Evolutionary conservation across 2,797 vertebrate genomes (phyloP).

Genomic region (Propithecus deckenii): DNA sequence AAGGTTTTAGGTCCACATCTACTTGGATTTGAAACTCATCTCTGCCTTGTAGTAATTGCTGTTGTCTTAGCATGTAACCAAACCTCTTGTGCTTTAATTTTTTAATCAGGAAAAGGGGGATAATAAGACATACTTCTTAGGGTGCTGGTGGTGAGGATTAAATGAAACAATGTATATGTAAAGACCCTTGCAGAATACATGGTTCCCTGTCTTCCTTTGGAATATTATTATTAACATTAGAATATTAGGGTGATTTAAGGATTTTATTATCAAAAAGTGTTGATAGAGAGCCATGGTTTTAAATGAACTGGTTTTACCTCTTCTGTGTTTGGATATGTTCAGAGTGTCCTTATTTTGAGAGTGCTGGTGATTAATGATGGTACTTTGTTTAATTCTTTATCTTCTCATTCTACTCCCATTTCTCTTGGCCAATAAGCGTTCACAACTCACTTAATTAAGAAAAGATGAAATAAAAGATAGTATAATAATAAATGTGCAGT

Average conservation of each 20-base stretch:
- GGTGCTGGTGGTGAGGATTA: neutral
- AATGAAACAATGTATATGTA: neutral
- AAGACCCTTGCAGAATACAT: neutral
- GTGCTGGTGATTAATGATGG: neutral
- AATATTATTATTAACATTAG: neutral
- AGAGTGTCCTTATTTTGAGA: neutral
- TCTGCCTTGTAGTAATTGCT: neutral
- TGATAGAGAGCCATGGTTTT: constrained; percentile 7
- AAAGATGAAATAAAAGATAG: neutral
- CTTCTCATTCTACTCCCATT: constrained; percentile 1
- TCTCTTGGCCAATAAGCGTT: neutral
- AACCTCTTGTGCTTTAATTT: constrained; percentile 1
- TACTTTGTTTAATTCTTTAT: neutral
- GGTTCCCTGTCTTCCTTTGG: neutral
- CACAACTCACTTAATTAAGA: constrained; percentile 22
- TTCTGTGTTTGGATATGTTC: neutral
- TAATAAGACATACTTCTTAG: neutral
- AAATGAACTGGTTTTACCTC: neutral
- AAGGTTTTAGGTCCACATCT: neutral
- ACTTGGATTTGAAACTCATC: neutral
- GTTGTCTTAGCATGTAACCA: neutral
- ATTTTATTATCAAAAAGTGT: neutral
- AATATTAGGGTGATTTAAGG: neutral
- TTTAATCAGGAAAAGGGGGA: neutral
- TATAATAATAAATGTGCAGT: neutral